A percentile compares a stretch with the other conserved stretches of the same genome.
These are phyloP conservation scores for Heliconius nattereri DNA, from an alignment of 1,140 invertebrate species.

Conservation along the genomic window DNA sequence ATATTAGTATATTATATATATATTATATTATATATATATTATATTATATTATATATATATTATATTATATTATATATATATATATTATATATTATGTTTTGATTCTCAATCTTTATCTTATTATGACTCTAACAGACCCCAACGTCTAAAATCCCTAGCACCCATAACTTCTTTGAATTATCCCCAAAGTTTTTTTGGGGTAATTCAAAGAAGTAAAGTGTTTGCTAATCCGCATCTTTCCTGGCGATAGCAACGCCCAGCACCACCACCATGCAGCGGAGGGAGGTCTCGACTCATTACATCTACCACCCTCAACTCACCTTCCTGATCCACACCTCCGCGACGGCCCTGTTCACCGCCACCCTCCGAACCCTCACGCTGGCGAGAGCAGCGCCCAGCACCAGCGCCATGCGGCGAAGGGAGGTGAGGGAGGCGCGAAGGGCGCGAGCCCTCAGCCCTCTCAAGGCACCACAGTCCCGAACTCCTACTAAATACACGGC, in stretches of 20 bases:
- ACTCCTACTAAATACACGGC: conserved; percentile 98
- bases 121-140: too few species aligned
- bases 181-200: too few species aligned
- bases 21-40: too few species aligned
- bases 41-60: too few species aligned
- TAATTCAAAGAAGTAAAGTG: too few species aligned
- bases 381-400: conserved; percentile 90
- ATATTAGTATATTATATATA: too few species aligned
- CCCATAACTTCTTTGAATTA: too few species aligned
- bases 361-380: conserved; percentile 85
- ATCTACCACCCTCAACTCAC: conserved; percentile 62
- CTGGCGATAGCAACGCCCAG: conserved; percentile 89
- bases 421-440: conserved; percentile 92
- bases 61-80: too few species aligned
- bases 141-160: too few species aligned
- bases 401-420: conserved; percentile 91
- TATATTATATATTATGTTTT: too few species aligned
- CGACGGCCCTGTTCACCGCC: conserved; percentile 81
- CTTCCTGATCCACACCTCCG: conserved; percentile 96
- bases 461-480: conserved; percentile 93
- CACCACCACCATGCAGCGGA: conserved; percentile 92
- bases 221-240: conserved; percentile 80
- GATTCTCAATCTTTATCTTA: too few species aligned
- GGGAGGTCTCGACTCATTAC: conserved; percentile 79
- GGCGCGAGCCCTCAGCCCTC: conserved; percentile 90